Base-by-base conservation (phyloP, 2,113 vertebrate species). In the Sinocyclocheilus rhinocerous region DNA sequence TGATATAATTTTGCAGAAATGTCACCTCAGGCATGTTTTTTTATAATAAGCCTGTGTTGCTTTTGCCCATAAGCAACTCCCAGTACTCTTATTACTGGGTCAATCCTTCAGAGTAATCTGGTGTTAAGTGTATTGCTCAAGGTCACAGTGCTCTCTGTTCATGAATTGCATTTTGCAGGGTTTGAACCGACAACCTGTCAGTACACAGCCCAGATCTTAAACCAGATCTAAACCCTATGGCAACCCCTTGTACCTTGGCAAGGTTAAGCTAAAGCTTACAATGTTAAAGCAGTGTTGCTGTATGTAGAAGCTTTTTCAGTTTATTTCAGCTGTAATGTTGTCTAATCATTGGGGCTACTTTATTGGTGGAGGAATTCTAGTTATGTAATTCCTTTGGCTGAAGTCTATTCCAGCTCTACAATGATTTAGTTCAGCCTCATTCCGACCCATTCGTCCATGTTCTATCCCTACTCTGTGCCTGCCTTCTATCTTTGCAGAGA, bases 51-150 rank as follows among this genome's bases (percentile, higher is more conserved):
- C 6, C 6, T 36, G 7, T 9, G 29, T 69, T 33, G 15, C 65
- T 69, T 36, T 33, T 20, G 65, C 16, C 16, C 26, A 36, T 15
- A 50, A 24, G 3, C n/a, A 20, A 36, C 10, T 59, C 20, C 10
- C 42, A 22, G 24, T 55, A 6, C 16, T 20, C 22, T 16, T 78
- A 57, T 78, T 22, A 33, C 16, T 22, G 9, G 16, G 4, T 4
- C 4, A 76, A 29, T 57, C 29, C 76, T 52, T 18, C 6, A 3
- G 18, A 36, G 18, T 78, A 59, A 78, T 57, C 20, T n/a, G 29
- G n/a, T 7, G 76, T 59, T 78, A n/a, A 78, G 55, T 36, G 16
- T 6, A 36, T 59, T 57, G 29, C 52, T 78, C 29, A 78, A 78
- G 52, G 52, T 59, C 76, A 59, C 2, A n/a, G 5, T 52, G n/a